Evolutionary conservation across 2,113 vertebrate genomes (phyloP), one percentile per base, ranked within the genome.

Genomic region (Euleptes europaea): DNA sequence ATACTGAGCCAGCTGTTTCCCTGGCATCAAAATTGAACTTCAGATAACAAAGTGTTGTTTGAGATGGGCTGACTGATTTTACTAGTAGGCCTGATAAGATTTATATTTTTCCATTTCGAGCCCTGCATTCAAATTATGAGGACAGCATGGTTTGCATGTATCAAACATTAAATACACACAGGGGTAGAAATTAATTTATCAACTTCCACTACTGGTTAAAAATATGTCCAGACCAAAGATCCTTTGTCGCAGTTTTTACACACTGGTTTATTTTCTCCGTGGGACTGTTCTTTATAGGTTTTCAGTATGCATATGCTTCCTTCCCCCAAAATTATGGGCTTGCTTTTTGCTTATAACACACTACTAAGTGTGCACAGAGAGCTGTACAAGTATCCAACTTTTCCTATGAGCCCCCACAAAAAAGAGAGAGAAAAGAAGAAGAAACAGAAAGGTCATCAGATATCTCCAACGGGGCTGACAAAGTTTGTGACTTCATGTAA

Each of bases 111-210:
- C 93, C 89, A 94, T 92, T 95, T 89, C 93, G 89, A 94, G 94
- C 94, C 95, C 96, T 96, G 93, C 92, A 93, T 89, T 89, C 86
- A 95, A 92, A 93, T 89, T 93, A 87, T 79, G 89, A 92, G 88
- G 78, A 94, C 11, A 93, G 90, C 88, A 95, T 93, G 92, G 95
- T 81, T 72, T 92, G 83, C 89, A 90, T 90, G 70, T 90, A 91
- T 90, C 90, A 89, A 95, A 95, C 86, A 94, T 82, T 90, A 26
- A 94, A 75, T 90, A 91, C 75, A 93, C 93, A 92, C 95, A 96
- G 95, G 95, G 96, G 95, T 96, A 96, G 96, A 97, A 97, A 97
- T 96, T 96, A 97, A 95, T 80, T 93, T 90, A 93, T 93, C 63
- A 14, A 65, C 91, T 93, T 81, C 90, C 88, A 94, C 89, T 84